These are phyloP conservation scores for Gallinago jamesoni DNA, from an alignment of 2,113 vertebrate species.

Conservation along the genomic window DNA sequence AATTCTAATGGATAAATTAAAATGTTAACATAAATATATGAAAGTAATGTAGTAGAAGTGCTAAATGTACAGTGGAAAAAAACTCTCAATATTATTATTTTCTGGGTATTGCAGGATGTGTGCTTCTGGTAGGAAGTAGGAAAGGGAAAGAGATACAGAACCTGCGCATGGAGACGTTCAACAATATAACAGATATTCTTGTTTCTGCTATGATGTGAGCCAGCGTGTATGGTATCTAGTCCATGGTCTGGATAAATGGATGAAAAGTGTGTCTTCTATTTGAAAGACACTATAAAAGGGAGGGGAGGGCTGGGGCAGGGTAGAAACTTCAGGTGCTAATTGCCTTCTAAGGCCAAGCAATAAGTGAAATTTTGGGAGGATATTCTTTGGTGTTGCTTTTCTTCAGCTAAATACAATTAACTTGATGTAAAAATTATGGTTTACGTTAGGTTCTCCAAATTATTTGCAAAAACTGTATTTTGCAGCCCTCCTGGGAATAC, in stretches of 20 bases:
- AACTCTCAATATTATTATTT: neutral
- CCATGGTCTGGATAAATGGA: neutral
- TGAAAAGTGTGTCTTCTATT: neutral
- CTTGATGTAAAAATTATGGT: neutral
- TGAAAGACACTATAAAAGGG: neutral
- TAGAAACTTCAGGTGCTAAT: neutral
- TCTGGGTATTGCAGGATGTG: neutral
- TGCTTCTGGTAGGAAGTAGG: neutral
- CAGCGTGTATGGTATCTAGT: neutral
- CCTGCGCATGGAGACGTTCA: neutral
- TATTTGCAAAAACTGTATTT: neutral
- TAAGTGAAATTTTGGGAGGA: neutral
- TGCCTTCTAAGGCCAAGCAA: neutral
- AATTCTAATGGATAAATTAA: neutral
- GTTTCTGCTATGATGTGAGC: neutral
- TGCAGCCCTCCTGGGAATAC: neutral
- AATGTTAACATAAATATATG: neutral
- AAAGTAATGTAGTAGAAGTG: neutral
- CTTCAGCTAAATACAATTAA: neutral
- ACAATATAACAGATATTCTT: neutral
- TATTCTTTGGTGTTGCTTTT: neutral
- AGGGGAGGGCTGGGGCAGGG: neutral
- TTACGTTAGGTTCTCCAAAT: neutral
- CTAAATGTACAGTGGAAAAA: neutral
- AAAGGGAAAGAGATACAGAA: neutral